Evolutionary conservation across 1,140 invertebrate species (phyloP).

Genomic region (Drosophila miranda): DNA sequence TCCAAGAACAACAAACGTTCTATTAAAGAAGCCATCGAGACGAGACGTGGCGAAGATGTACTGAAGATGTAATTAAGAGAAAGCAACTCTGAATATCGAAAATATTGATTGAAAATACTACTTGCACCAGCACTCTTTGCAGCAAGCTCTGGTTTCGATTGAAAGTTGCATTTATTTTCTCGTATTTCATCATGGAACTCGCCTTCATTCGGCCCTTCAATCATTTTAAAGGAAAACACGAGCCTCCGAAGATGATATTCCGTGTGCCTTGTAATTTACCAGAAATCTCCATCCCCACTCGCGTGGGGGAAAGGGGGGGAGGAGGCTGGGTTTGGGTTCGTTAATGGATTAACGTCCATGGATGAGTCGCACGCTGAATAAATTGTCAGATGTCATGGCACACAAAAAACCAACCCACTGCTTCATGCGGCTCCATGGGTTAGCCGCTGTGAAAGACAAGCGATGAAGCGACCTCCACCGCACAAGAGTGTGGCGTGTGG

Average conservation of each 20-base stretch:
- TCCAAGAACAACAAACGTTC: background rate
- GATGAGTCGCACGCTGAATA: constrained; percentile 58
- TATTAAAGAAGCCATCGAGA: no score
- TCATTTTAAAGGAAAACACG: constrained; percentile 27
- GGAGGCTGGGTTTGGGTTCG: constrained; percentile 38
- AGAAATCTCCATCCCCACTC: constrained; percentile 36
- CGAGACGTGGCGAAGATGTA: no score
- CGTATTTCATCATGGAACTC: background rate
- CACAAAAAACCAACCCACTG: constrained; percentile 24
- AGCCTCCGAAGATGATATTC: constrained; percentile 13
- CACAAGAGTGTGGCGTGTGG: constrained; percentile 9
- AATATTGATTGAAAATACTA: no score
- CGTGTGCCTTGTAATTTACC: constrained; percentile 35
- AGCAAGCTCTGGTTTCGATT: no score
- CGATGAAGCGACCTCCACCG: constrained; percentile 4
- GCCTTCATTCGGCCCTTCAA: background rate
- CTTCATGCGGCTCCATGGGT: constrained; percentile 18
- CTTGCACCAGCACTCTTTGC: no score
- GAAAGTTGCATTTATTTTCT: no score
- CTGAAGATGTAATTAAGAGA: no score
- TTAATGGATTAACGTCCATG: constrained; percentile 71
- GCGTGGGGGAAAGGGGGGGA: background rate
- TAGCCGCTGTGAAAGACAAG: constrained; percentile 12
- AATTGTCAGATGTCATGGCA: constrained; percentile 63
- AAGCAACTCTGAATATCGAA: no score